Conservation (phyloP, 2,888 invertebrate genomes). For the Augochlorella aurata region DNA sequence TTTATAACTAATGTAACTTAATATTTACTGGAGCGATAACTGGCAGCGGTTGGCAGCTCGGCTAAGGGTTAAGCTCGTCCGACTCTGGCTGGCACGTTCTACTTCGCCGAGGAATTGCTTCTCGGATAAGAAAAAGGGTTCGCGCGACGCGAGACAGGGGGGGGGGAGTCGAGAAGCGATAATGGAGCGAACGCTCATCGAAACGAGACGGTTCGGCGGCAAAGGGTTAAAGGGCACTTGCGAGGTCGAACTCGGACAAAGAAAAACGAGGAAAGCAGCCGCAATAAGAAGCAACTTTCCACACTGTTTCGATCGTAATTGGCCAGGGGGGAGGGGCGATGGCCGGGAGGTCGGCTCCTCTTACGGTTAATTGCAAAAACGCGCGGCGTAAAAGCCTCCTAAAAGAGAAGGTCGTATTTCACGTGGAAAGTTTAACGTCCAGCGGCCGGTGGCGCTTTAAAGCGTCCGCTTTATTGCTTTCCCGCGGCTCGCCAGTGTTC, state of each 20-base stretch:
- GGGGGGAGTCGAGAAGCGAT: not conserved
- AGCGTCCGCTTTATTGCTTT: constrained; percentile 29
- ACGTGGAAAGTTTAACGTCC: constrained; percentile 10
- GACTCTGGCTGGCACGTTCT: no score
- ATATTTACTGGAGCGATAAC: no score
- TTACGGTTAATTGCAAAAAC: constrained; percentile 40
- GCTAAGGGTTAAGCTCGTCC: no score
- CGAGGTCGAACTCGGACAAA: not conserved
- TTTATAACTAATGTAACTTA: no score
- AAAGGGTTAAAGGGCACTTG: not conserved
- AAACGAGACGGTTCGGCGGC: not conserved
- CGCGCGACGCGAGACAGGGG: no score
- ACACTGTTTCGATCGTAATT: constrained; percentile 28
- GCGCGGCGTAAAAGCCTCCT: constrained; percentile 9
- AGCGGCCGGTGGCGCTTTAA: not conserved
- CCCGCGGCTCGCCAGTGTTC: not conserved
- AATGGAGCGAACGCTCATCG: not conserved
- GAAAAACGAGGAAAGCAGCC: not conserved
- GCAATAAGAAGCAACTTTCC: constrained; percentile 8
- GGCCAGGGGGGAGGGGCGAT: constrained; percentile 15
- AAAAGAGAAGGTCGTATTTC: constrained; percentile 28
- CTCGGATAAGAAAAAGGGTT: no score
- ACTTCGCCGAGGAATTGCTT: no score
- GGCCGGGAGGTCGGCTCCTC: constrained; percentile 7
- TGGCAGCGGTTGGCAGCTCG: no score